Evolutionary conservation across 1,140 invertebrate genomes (phyloP).

Genomic region (Drosophila murphyi): DNA sequence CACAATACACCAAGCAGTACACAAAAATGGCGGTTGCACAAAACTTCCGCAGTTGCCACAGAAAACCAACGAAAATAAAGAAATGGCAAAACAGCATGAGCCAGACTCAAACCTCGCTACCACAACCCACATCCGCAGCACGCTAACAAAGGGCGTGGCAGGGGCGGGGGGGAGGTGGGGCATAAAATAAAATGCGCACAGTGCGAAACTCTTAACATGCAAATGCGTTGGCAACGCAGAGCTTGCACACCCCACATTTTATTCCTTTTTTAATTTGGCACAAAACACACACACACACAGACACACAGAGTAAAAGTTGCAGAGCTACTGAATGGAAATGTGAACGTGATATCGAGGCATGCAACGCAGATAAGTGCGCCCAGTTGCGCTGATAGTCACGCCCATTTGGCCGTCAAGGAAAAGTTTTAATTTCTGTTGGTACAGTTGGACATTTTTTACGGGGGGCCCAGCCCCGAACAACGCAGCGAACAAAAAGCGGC

Average conservation of each 20-base stretch:
- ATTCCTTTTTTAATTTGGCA: conserved; percentile 79
- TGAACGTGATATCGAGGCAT: conserved; percentile 77
- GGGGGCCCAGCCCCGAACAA: background rate
- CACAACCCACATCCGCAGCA: conserved; percentile 54
- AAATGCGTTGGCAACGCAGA: conserved; percentile 62
- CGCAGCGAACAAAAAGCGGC: conserved; percentile 8
- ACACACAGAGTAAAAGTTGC: conserved; percentile 1
- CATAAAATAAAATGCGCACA: conserved; percentile 64
- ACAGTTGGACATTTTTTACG: conserved; percentile 61
- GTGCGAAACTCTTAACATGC: conserved; percentile 82
- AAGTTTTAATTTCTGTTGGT: conserved; percentile 80
- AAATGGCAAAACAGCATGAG: conserved; percentile 36
- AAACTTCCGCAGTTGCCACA: conserved; percentile 62
- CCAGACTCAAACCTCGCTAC: background rate
- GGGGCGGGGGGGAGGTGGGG: background rate
- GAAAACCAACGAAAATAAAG: conserved; percentile 11
- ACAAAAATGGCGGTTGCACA: conserved; percentile 70
- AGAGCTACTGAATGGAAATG: conserved; percentile 6
- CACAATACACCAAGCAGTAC: conserved; percentile 22
- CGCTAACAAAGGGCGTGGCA: conserved; percentile 45
- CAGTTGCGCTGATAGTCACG: conserved; percentile 53
- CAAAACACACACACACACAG: conserved; percentile 15
- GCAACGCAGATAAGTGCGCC: conserved; percentile 73
- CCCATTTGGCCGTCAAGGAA: conserved; percentile 59
- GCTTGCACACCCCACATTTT: conserved; percentile 43